These are phyloP conservation scores for Drosophila pruinosa DNA, from an alignment of 1,140 invertebrate species.

Conservation along the genomic window DNA sequence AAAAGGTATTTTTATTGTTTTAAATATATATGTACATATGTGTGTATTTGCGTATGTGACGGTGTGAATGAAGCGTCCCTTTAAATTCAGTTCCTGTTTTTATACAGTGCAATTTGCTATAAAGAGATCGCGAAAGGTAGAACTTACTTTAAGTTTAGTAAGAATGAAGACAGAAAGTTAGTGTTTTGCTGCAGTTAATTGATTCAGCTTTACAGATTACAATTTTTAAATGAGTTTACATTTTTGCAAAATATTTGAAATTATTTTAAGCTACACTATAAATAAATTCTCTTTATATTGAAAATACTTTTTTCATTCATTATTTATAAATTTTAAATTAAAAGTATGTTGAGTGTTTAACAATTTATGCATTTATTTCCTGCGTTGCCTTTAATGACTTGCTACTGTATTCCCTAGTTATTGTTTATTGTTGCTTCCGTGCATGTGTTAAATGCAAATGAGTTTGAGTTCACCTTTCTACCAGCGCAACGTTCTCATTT, in stretches of 20 bases:
- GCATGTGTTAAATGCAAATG: conserved; percentile 72
- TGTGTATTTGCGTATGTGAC: conserved; percentile 20
- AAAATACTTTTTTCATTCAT: background rate
- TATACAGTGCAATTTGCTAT: conserved; percentile 8
- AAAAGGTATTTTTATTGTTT: conserved; percentile 47
- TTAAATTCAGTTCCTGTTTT: background rate
- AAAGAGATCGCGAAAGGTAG: background rate
- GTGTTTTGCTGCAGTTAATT: too few species aligned
- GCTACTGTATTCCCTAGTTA: conserved; percentile 25
- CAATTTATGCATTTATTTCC: background rate
- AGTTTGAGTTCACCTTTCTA: conserved; percentile 42
- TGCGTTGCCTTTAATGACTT: conserved; percentile 1
- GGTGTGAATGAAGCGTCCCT: background rate
- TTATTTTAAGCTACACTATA: too few species aligned
- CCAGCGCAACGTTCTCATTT: background rate
- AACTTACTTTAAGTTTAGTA: background rate
- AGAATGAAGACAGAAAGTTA: too few species aligned
- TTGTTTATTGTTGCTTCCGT: conserved; percentile 19
- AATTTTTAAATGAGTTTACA: too few species aligned
- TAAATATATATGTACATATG: too few species aligned
- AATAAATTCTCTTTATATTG: background rate
- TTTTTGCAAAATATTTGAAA: too few species aligned
- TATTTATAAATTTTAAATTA: too few species aligned
- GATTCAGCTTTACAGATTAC: too few species aligned
- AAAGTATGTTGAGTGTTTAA: background rate